A percentile compares a stretch with the other conserved stretches of the same genome.
These are phyloP conservation scores for Platerodrilus igneus DNA, from an alignment of 2,888 invertebrate species.

Conservation along the genomic window DNA sequence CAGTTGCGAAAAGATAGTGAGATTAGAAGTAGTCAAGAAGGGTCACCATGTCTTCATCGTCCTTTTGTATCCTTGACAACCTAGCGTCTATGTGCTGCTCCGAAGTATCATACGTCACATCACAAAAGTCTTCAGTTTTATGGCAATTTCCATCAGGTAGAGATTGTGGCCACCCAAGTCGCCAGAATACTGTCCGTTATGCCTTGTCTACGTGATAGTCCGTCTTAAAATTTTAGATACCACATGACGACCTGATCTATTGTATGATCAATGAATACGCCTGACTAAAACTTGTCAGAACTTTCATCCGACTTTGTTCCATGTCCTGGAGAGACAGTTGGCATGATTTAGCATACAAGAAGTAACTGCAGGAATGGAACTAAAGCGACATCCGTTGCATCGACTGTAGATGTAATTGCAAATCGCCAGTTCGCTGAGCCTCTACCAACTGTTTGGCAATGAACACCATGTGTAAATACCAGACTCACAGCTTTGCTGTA, in stretches of 20 bases:
- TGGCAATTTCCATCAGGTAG: constrained; percentile 5
- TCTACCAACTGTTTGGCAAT: too few relatives aligned
- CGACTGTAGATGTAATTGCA: too few relatives aligned
- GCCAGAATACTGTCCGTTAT: constrained; percentile 8
- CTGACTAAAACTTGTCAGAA: constrained; percentile 13
- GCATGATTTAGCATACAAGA: constrained; percentile 1
- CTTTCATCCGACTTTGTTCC: too few relatives aligned
- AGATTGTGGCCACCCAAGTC: constrained; percentile 1
- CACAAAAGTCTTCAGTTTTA: constrained; percentile 6
- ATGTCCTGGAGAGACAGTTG: constrained; percentile 4
- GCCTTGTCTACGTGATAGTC: constrained; percentile 8
- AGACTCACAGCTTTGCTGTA: too few relatives aligned
- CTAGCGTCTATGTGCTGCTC: constrained; percentile 8
- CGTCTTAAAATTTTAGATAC: constrained; percentile 9
- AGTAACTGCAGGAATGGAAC: too few relatives aligned
- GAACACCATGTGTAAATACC: too few relatives aligned
- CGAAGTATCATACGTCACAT: constrained; percentile 3
- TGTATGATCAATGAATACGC: constrained; percentile 8
- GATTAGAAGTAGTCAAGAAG: constrained; percentile 1
- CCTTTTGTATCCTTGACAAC: not conserved
- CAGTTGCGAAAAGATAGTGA: constrained; percentile 2
- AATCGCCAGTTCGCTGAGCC: too few relatives aligned
- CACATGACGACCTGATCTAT: constrained; percentile 14
- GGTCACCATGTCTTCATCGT: not conserved
- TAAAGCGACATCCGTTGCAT: too few relatives aligned